Evolutionary conservation across 2,113 vertebrate species (phyloP), one percentile per base, ranked within the genome.

Genomic region (Chaetorhynchus papuensis): DNA sequence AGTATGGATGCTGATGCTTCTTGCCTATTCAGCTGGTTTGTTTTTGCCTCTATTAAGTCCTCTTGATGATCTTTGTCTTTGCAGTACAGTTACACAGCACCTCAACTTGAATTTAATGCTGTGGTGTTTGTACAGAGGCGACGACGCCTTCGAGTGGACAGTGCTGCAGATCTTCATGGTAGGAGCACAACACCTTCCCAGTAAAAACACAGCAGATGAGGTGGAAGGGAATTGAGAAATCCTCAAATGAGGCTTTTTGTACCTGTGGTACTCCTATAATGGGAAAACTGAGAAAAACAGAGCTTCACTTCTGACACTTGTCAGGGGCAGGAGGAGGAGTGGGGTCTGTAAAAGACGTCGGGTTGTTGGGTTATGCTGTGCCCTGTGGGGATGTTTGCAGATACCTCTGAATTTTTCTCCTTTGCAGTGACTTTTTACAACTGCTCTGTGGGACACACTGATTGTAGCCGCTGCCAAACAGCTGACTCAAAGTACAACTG

Each of bases 401-500:
- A n/a, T 65, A 52, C 63, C 69, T 97, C 61, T 86, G n/a, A 77
- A 65, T 65, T 19, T 84, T 79, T 79, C 61, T 93, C 30, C 71
- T 82, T 80, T 63, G 26, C 97, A 99, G 99, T 99, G 97, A 99
- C 98, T 10, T 97, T 99, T 76, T 99, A 99, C 88, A 99, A 99
- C 98, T 99, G 99, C 94, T 99, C 99, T 0, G 99, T 99, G 98
- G 99, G 98, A 53, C 99, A 98, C 4, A 98, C 97, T 3, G 99
- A 99, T 97, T 99, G 99, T 86, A 99, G 99, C 97, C 99, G 98
- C 94, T 99, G 99, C 97, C 99, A 99, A 65, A 99, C 99, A 0
- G 99, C 99, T 14, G 97, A 98, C 76, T 97, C 96, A 8, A 99
- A 98, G 86, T 99, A 99, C 10, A 97, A 97, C 74, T 99, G 99